Conservation (phyloP, 2,113 vertebrate species). For the Micromys minutus region DNA sequence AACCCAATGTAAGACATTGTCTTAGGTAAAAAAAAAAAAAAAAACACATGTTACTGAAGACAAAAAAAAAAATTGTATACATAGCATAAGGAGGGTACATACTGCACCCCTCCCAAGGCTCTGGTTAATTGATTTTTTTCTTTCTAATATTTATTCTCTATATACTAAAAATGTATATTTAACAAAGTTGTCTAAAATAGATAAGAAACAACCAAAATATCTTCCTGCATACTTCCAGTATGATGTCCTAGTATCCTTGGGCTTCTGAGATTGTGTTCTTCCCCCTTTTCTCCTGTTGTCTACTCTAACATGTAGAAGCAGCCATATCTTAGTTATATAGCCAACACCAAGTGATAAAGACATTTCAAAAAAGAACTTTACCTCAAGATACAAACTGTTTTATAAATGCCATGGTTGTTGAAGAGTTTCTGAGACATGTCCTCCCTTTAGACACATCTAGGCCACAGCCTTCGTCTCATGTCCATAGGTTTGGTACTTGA, state of each 20-base stretch:
- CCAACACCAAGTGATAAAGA: background rate
- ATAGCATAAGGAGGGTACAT: background rate
- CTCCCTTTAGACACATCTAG: background rate
- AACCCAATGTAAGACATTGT: too few species aligned
- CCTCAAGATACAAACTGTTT: conserved; percentile 8
- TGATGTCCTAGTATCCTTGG: background rate
- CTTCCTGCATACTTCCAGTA: background rate
- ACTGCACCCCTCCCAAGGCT: background rate
- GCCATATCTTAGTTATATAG: background rate
- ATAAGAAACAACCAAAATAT: background rate
- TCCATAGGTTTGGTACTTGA: background rate
- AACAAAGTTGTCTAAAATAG: background rate
- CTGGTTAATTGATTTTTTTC: background rate
- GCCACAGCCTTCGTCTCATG: background rate
- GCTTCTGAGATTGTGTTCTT: background rate
- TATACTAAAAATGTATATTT: background rate
- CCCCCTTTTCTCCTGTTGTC: background rate
- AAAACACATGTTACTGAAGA: background rate
- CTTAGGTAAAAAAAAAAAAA: too few species aligned
- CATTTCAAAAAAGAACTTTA: background rate
- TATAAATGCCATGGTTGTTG: conserved; percentile 4
- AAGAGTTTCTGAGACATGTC: background rate
- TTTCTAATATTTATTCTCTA: background rate
- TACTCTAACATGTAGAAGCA: background rate
- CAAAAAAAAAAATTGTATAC: background rate